Evolutionary conservation across 2,113 vertebrate genomes (phyloP).

Genomic region (Trematomus loennbergii): DNA sequence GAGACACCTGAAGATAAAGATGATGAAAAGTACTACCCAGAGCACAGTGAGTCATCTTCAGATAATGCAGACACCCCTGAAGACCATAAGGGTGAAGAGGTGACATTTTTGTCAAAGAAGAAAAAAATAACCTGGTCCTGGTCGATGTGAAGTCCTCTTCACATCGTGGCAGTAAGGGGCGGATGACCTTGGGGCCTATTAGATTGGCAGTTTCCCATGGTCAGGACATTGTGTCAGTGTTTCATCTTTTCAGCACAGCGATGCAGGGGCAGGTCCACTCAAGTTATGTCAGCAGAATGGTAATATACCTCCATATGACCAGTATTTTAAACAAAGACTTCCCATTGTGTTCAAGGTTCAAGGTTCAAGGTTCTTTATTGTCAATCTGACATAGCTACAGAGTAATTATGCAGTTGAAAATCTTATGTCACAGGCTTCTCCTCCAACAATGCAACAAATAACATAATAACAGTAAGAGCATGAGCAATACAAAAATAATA

Average conservation of each 20-base stretch:
- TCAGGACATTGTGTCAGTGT: slow-evolving; percentile 19
- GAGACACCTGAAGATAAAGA: slow-evolving; percentile 36
- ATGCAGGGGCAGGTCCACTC: not conserved
- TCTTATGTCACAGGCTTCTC: too few species aligned
- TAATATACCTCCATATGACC: not conserved
- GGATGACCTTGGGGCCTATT: slow-evolving; percentile 29
- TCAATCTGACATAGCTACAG: too few species aligned
- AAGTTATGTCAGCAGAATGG: slow-evolving; percentile 30
- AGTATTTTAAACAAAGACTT: slow-evolving; percentile 7
- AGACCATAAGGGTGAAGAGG: slow-evolving; percentile 27
- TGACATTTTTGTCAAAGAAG: slow-evolving; percentile 24
- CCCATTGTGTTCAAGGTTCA: too few species aligned
- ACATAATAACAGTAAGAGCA: too few species aligned
- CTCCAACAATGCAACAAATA: too few species aligned
- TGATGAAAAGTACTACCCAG: slow-evolving; percentile 37
- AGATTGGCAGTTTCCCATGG: slow-evolving; percentile 12
- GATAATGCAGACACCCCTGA: slow-evolving; percentile 16
- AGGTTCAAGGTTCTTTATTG: too few species aligned
- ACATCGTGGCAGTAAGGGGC: slow-evolving; percentile 2
- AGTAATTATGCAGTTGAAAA: too few species aligned
- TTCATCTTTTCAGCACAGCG: slow-evolving; percentile 17
- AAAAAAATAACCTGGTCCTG: slow-evolving; percentile 52
- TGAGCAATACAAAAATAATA: too few species aligned
- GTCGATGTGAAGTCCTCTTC: too few species aligned
- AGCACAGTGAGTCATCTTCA: slow-evolving; percentile 23